These are phyloP conservation scores for Cebus imitator DNA, from an alignment of 2,113 vertebrate species.

Conservation along the genomic window DNA sequence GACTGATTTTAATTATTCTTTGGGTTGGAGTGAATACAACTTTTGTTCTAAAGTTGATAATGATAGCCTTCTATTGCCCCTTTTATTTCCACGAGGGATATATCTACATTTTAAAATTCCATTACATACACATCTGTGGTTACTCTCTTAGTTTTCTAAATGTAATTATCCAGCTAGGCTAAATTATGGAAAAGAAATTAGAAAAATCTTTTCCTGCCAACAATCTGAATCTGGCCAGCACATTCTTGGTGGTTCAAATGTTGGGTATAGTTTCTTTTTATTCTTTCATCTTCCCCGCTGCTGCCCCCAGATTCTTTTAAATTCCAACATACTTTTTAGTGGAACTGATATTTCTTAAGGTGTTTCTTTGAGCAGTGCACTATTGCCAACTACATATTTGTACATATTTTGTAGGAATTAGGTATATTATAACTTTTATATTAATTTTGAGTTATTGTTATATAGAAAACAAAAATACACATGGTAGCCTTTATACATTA, in stretches of 20 bases:
- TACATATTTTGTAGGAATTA: neutral
- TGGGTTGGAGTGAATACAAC: neutral
- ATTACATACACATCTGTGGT: slow-evolving; percentile 55
- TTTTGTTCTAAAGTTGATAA: slow-evolving; percentile 53
- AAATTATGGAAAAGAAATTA: slow-evolving; percentile 77
- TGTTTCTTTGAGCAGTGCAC: neutral
- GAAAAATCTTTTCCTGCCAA: slow-evolving; percentile 70
- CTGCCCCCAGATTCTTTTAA: slow-evolving; percentile 2
- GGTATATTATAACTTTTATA: slow-evolving; percentile 18
- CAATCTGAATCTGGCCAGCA: slow-evolving; percentile 65
- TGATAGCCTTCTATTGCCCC: slow-evolving; percentile 47
- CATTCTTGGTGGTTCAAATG: slow-evolving; percentile 63
- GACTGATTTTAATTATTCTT: slow-evolving; percentile 54
- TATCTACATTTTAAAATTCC: slow-evolving; percentile 20
- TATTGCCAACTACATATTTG: neutral
- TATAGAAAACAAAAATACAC: slow-evolving; percentile 64
- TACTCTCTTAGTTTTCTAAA: slow-evolving; percentile 74
- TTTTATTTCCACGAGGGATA: slow-evolving; percentile 55
- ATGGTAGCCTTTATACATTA: slow-evolving; percentile 62
- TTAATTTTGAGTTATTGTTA: slow-evolving; percentile 65
- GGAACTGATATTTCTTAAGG: slow-evolving; percentile 35
- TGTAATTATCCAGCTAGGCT: slow-evolving; percentile 69
- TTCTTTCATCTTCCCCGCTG: neutral
- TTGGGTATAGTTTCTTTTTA: slow-evolving; percentile 56
- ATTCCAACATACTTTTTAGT: slow-evolving; percentile 7